Evolutionary conservation across 2,113 vertebrate genomes (phyloP).

Genomic region (Anarrhichthys ocellatus): DNA sequence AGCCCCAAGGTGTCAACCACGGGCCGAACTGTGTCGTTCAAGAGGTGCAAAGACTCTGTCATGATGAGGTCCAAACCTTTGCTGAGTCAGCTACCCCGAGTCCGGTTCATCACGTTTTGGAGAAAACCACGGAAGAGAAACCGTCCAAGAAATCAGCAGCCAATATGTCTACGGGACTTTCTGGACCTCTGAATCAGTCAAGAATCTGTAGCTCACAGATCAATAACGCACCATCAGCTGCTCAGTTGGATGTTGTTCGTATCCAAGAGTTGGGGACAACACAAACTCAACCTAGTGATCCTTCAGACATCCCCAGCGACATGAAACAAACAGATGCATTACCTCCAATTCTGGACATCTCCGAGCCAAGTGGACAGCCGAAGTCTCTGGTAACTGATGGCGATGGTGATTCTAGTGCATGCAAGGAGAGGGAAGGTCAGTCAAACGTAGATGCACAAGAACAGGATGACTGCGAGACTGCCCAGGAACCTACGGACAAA

Average conservation of each 20-base stretch:
- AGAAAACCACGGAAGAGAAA: constrained; percentile 17
- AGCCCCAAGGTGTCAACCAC: background rate
- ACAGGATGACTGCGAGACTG: background rate
- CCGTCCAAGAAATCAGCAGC: background rate
- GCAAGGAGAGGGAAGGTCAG: background rate
- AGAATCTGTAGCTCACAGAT: constrained; percentile 1
- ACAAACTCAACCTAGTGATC: background rate
- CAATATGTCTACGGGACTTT: background rate
- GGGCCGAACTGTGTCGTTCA: background rate
- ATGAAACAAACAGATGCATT: background rate
- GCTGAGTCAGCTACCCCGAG: background rate
- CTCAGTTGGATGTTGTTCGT: background rate
- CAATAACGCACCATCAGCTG: background rate
- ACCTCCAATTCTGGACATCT: constrained; percentile 16
- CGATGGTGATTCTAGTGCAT: background rate
- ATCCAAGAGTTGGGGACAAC: background rate
- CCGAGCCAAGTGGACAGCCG: background rate
- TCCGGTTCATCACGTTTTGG: background rate
- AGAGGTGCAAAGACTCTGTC: background rate
- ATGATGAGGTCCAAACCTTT: background rate
- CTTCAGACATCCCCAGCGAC: background rate
- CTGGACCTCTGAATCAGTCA: background rate
- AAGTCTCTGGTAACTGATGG: background rate
- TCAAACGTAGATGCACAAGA: background rate
- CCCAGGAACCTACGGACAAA: background rate